Evolutionary conservation across 1,140 invertebrate genomes (phyloP), one percentile per base, ranked within the genome.

Genomic region (Elymnias hypermnestra): DNA sequence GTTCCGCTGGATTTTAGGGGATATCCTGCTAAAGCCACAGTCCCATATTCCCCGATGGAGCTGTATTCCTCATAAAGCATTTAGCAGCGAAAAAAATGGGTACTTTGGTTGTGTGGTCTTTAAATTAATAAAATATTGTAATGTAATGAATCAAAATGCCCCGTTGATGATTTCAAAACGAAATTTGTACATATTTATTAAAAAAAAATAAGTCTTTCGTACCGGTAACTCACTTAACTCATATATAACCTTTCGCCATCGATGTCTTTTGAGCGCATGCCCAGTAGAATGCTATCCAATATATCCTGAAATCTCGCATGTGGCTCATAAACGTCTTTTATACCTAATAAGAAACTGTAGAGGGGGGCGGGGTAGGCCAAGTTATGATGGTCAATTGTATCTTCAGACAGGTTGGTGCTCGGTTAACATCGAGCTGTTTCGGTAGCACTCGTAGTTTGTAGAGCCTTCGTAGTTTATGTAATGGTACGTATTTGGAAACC

Each of bases 401-500:
- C 63, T 66, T 13, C 66, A 70, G 51, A 52, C 56, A 55, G 60
- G 55, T 56, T 46, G 45, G 15, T 22, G 43, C 39, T 68, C 64
- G 64, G 43, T 13, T 23, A 38, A 17, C 13, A 31, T 67, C 59
- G 58, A 39, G 7, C 10, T 10, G 17, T 13, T 18, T 69, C 62
- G 66, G 42, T 18, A 13, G 22, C 35, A 25, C 55, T 55, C 66
- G 57, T 48, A 45, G 31, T 8, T 14, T 7, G 38, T 39, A 38
- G 25, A 62, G 45, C 38, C 54, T 54, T 42, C 48, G 48, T 66
- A 58, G 55, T 46, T 57, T 66, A 56, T 57, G 41, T 31, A 19
- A 41, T 53, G 62, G 57, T 47, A 39, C 40, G 56, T 17, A 66
- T 23, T 70, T 29, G 18, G n/a, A n/a, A n/a, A n/a, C n/a, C n/a